These are phyloP conservation scores for Scaptomyza graminum DNA, from an alignment of 1,140 invertebrate species.

Conservation along the genomic window DNA sequence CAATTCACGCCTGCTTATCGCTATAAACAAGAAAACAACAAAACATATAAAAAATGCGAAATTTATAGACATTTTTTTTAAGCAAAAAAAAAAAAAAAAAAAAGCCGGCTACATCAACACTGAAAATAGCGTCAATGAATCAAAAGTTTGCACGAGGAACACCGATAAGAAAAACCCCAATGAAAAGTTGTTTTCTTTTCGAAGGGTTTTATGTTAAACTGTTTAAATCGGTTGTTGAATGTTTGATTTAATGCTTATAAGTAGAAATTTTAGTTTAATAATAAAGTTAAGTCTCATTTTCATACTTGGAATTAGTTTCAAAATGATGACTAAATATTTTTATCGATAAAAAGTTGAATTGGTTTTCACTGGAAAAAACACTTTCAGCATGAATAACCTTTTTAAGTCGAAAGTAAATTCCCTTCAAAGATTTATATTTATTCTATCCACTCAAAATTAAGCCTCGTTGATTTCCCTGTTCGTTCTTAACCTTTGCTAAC, in stretches of 20 bases:
- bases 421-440: too few species aligned
- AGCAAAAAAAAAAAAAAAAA: neutral
- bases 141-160: constrained; percentile 27
- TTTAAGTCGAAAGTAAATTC: too few species aligned
- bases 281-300: too few species aligned
- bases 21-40: constrained; percentile 16
- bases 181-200: too few species aligned
- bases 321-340: neutral
- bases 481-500: neutral
- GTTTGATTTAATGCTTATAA: too few species aligned
- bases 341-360: neutral
- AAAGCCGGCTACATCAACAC: constrained; percentile 60
- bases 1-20: constrained; percentile 67
- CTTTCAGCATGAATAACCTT: neutral
- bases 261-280: too few species aligned
- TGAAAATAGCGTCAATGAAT: constrained; percentile 70
- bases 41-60: constrained; percentile 9
- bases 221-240: too few species aligned
- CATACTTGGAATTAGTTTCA: constrained; percentile 6
- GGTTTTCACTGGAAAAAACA: neutral
- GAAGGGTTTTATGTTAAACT: too few species aligned
- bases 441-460: too few species aligned
- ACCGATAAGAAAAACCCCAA: constrained; percentile 43
- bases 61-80: constrained; percentile 21
- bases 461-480: neutral